These are phyloP conservation scores for Hyposoter didymator DNA, from an alignment of 2,888 invertebrate genomes.

Conservation along the genomic window DNA sequence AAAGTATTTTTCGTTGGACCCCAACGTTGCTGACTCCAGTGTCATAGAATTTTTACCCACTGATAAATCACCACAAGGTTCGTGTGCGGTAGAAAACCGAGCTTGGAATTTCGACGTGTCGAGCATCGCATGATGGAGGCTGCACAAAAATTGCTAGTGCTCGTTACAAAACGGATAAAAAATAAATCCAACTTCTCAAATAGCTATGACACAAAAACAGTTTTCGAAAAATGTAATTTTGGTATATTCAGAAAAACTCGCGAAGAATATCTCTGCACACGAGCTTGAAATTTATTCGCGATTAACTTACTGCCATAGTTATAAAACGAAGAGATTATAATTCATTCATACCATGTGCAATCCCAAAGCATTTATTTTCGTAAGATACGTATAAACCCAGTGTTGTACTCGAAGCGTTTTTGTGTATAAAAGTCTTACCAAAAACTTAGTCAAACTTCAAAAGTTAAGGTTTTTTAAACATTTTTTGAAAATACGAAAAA, in stretches of 20 bases:
- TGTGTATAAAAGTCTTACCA: neutral
- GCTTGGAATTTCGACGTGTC: neutral
- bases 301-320: neutral
- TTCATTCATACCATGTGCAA: conserved; percentile 25
- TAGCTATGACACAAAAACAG: neutral
- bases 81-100: neutral
- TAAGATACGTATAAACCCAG: conserved; percentile 14
- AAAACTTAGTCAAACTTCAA: neutral
- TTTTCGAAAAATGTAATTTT: neutral
- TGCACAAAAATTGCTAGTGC: neutral
- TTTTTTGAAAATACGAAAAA: neutral
- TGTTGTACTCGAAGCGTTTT: neutral
- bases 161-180: neutral
- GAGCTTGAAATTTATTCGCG: neutral
- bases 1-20: too few relatives aligned
- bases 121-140: neutral
- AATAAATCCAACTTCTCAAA: neutral
- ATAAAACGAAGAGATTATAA: neutral
- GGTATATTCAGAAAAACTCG: neutral
- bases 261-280: neutral
- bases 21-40: too few relatives aligned
- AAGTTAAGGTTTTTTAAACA: neutral
- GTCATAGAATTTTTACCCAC: too few relatives aligned
- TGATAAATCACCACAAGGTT: neutral
- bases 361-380: conserved; percentile 16